A percentile compares a stretch with the other conserved stretches of the same genome.
Conservation (phyloP, 2,113 vertebrate species). For the Girardinichthys multiradiatus region DNA sequence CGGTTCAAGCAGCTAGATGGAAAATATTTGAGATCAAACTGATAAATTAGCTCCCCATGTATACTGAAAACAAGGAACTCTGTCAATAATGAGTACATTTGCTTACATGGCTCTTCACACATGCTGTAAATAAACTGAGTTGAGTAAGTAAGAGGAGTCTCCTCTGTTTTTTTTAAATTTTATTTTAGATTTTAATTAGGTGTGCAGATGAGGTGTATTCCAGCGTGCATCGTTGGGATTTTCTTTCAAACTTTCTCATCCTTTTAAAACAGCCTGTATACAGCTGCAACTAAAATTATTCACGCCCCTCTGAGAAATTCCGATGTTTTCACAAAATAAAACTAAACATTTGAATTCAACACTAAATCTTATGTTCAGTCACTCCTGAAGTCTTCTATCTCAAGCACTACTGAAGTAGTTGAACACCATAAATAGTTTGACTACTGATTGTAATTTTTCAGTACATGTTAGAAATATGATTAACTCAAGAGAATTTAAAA, state of each 20-base stretch:
- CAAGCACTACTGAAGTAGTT: no score
- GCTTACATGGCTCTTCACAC: slow-evolving; percentile 70
- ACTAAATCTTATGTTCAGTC: no score
- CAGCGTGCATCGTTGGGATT: not conserved
- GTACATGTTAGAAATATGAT: no score
- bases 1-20: slow-evolving; percentile 44
- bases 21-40: slow-evolving; percentile 43
- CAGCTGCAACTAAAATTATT: not conserved
- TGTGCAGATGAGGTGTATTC: not conserved
- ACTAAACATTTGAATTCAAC: no score
- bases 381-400: no score
- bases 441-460: no score
- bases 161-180: slow-evolving; percentile 48
- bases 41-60: slow-evolving; percentile 54
- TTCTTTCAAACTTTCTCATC: not conserved
- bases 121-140: slow-evolving; percentile 78
- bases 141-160: slow-evolving; percentile 64
- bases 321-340: not conserved
- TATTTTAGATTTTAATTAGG: slow-evolving; percentile 7
- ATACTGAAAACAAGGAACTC: slow-evolving; percentile 43
- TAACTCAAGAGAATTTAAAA: no score
- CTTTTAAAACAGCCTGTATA: not conserved
- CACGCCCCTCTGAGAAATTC: not conserved
- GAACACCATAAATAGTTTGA: no score
- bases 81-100: slow-evolving; percentile 62